Evolutionary conservation across 2,888 invertebrate species (phyloP).

Genomic region (Acanthosepion pharaonis): DNA sequence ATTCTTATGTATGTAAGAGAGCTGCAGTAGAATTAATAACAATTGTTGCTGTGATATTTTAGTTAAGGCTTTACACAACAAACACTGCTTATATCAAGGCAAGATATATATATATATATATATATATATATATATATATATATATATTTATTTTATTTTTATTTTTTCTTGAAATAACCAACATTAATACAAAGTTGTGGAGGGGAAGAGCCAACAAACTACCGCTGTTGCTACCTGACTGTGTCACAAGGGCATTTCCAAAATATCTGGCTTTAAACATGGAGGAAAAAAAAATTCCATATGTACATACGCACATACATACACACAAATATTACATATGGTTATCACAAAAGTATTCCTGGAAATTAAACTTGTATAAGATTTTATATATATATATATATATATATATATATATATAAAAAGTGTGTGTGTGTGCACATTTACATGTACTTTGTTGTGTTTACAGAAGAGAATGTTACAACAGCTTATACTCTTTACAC

Average conservation of each 20-base stretch:
- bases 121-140: not conserved
- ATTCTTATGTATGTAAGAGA: not conserved
- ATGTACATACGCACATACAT: not conserved
- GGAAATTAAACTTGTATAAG: not conserved
- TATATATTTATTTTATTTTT: not conserved
- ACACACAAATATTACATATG: not conserved
- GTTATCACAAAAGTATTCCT: not conserved
- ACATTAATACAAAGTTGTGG: not conserved
- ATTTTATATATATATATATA: not conserved
- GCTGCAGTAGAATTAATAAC: constrained; percentile 20
- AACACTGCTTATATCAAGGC: constrained; percentile 11
- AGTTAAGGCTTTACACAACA: constrained; percentile 33
- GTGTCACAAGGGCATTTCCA: constrained; percentile 20
- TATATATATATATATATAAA: too few relatives aligned
- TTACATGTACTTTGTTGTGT: too few relatives aligned
- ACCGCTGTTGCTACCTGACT: not conserved
- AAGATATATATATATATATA: not conserved
- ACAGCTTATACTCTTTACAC: not conserved
- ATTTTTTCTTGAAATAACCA: not conserved
- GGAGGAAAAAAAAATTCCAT: not conserved
- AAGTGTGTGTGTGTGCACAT: too few relatives aligned
- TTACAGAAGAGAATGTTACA: not conserved
- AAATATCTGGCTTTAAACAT: constrained; percentile 18
- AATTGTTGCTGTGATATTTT: constrained; percentile 33
- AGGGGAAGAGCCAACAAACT: not conserved